Base-by-base conservation (phyloP, 1,140 invertebrate genomes). In the Drosophila ananassae region DNA sequence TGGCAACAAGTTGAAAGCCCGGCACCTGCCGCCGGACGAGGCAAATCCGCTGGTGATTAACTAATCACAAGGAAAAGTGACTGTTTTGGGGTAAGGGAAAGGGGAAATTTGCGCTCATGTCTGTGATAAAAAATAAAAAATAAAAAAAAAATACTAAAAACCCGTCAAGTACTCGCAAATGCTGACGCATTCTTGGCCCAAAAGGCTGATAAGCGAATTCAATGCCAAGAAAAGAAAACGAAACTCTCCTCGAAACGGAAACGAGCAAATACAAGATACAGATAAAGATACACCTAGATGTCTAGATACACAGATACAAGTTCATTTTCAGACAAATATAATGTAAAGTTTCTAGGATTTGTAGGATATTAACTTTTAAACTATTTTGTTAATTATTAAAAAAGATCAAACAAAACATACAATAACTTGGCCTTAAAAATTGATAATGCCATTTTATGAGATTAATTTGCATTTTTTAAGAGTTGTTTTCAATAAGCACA, bases 171-270 rank as follows among this genome's bases (percentile, higher is more conserved):
- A 41, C 50, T 21, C 62, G 48, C 66, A 67, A 67, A 67, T 24
- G 66, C 67, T 69, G 64, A 69, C 67, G 67, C 67, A 69, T 69
- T 69, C 69, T 68, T 68, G 63, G 52, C 51, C 66, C 63, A 69
- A 69, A 66, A 21, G 30, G 51, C 63, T 69, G 67, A 69, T 69
- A 69, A 53, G 52, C 66, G 64, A 69, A 69, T 69, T 69, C 67
- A 69, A 69, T 69, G 67, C 51, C 67, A 69, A 69, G 57, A 69
- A 57, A 69, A 69, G 64, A 69, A 69, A 69, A 68, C 48, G 61
- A 68, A 68, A 69, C 67, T 69, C 67, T 69, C 67, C 47, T 56
- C 67, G 63, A 69, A 69, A 69, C 67, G 66, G 66, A 69, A 69
- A 69, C 63, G 66, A 50, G 63, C 67, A 69, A 69, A 69, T 69